Base-by-base conservation (phyloP, 1,140 invertebrate genomes). In the Nasonia longicornis region DNA sequence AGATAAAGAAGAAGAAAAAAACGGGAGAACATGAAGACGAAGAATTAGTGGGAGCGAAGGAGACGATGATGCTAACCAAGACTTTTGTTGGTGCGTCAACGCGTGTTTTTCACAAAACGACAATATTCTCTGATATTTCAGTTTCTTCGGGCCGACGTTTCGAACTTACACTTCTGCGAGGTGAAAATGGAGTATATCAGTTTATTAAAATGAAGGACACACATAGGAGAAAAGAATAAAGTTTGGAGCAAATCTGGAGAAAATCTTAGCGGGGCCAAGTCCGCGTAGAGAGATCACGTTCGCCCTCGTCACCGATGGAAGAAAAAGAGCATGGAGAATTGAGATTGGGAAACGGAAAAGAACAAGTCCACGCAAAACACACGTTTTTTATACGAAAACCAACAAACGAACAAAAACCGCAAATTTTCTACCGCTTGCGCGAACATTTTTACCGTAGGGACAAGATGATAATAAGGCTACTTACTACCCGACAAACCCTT, bases 51-150 rank as follows among this genome's bases (percentile, higher is more conserved):
- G 52, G 35, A 38, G 22, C 12, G 58, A 78, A 73, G 38, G n/a
- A 85, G 86, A 88, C 81, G 84, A 86, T 85, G 84, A 79, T 85
- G 86, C 84, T 85, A 87, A 86, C 87, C 87, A 89, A 89, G 84
- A 85, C 85, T 89, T 89, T 89, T 89, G 83, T 87, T 89, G 87
- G 88, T 87, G 84, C 85, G 85, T 84, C 85, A 84, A 78, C 80
- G 84, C 83, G 84, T 85, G 86, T 89, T 89, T 90, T 90, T 89
- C 87, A 91, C 85, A 86, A 88, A 86, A 86, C 85, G 90, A 91
- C 89, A 90, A 91, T 90, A 91, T 90, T 90, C 89, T 89, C 88
- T 87, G 85, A 89, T 85, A 84, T 87, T 86, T 89, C 87, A 87
- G 85, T 89, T 89, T 88, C 84, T 88, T 87, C 84, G 81, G 83